Base-by-base conservation (phyloP, 2,113 vertebrate genomes). In the Hiodon alosoides region DNA sequence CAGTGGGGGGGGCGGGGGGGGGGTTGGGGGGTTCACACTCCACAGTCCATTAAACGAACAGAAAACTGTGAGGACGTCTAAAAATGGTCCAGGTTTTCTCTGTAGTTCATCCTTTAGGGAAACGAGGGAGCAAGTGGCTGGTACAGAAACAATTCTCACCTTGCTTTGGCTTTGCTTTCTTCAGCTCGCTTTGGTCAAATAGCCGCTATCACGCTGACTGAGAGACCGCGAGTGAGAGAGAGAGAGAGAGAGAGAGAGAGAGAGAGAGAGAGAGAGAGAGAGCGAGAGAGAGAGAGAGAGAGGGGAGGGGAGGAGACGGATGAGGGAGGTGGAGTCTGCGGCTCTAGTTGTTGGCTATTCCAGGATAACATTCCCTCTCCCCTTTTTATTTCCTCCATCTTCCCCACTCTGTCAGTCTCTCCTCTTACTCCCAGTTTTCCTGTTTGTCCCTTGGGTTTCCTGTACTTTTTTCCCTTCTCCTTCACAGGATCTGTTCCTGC, bases 151-250 rank as follows among this genome's bases (percentile, higher is more conserved):
- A 76, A 76, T 75, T 82, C 74, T 79, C 75, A 65, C 71, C 80
- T 84, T 66, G 70, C 80, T 80, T 79, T 10, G 80, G 57, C 79
- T 76, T 61, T 85, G 81, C 85, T 90, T 78, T 85, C 80, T 75
- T 86, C 75, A 83, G 78, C 86, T 85, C 87, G 89, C 84, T 84
- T 89, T 83, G 89, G 88, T 89, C 88, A 90, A 90, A 91, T 90
- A 86, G 90, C 87, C 84, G 81, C 84, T 87, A 77, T 83, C 84
- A 80, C 85, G 80, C 79, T 71, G 83, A 83, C 83, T 82, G 76
- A 52, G 71, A 78, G 76, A 75, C 73, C 71, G 74, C 51, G 66
- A 69, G 54, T 14, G 71, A 76, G 48, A 72, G 17, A 76, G 65
- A 71, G 62, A 50, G 77, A 76, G 67, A 54, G 74, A 62, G 78